A percentile compares a stretch with the other conserved stretches of the same genome.
These are phyloP conservation scores for Scleropages formosus DNA, from an alignment of 2,797 vertebrate species.

Conservation along the genomic window DNA sequence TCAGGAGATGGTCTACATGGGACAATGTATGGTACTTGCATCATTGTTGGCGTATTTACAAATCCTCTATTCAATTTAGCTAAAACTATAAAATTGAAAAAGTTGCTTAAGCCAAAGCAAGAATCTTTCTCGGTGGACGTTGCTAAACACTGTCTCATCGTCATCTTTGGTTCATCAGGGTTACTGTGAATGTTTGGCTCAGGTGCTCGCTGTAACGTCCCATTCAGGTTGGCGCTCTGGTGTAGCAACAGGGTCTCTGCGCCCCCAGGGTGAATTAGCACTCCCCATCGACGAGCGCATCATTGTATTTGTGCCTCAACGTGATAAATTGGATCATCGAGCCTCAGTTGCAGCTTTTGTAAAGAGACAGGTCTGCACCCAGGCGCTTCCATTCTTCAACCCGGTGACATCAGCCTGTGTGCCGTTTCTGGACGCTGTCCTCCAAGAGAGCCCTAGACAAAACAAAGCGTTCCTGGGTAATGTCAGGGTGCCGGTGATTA, in stretches of 20 bases:
- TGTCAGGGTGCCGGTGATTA: background rate
- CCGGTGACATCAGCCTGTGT: background rate
- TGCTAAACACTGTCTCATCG: background rate
- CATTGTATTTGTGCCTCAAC: slow-evolving; percentile 17
- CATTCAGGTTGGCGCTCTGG: background rate
- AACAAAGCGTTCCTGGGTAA: background rate
- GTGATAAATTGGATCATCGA: slow-evolving; percentile 3
- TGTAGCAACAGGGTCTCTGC: background rate
- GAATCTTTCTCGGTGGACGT: background rate
- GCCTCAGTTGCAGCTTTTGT: slow-evolving; percentile 15
- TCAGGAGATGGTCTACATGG: too few species aligned
- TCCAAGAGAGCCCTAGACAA: background rate
- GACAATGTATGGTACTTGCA: too few species aligned
- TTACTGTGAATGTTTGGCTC: background rate
- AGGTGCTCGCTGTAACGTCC: background rate
- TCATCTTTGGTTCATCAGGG: background rate
- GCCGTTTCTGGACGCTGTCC: background rate
- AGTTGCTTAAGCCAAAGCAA: background rate
- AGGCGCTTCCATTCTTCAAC: background rate
- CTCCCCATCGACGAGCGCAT: background rate
- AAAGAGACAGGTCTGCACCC: slow-evolving; percentile 5
- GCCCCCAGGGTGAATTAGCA: slow-evolving; percentile 16
- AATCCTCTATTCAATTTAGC: too few species aligned
- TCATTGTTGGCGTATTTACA: too few species aligned
- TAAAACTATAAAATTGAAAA: too few species aligned